Evolutionary conservation across 2,113 vertebrate genomes (phyloP).

Genomic region (Scopus umbretta): DNA sequence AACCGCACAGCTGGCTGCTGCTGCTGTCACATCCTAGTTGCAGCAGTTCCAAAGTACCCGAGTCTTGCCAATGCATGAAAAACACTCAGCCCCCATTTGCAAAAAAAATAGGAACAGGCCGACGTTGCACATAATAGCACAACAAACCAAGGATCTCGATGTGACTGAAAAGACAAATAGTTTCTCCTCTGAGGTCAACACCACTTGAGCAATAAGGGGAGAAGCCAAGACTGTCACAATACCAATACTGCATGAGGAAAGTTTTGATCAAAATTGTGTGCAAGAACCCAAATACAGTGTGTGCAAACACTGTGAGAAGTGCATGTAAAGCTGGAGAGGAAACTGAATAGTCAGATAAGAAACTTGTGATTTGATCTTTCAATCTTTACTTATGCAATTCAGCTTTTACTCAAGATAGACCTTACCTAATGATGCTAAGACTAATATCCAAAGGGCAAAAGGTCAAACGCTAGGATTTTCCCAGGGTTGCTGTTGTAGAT

Average conservation of each 20-base stretch:
- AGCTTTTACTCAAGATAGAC: not conserved
- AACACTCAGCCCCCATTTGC: not conserved
- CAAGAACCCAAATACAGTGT: not conserved
- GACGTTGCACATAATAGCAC: not conserved
- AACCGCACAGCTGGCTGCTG: not conserved
- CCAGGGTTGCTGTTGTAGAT: accelerated
- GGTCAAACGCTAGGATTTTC: not conserved
- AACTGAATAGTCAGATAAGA: not conserved
- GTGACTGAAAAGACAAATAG: not conserved
- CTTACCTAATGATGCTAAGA: not conserved
- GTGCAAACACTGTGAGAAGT: not conserved
- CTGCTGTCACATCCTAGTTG: not conserved
- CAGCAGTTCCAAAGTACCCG: not conserved
- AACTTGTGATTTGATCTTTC: not conserved
- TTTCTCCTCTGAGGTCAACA: not conserved
- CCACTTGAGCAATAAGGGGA: accelerated
- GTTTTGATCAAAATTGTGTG: not conserved
- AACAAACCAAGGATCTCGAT: not conserved
- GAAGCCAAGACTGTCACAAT: too few species aligned
- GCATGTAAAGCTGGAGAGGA: not conserved
- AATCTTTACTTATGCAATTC: not conserved
- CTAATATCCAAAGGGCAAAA: not conserved
- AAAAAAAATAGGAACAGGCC: not conserved
- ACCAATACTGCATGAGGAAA: not conserved
- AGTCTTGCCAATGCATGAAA: not conserved